These are phyloP conservation scores for Eurypyga helias DNA, from an alignment of 2,113 vertebrate genomes.

Conservation along the genomic window DNA sequence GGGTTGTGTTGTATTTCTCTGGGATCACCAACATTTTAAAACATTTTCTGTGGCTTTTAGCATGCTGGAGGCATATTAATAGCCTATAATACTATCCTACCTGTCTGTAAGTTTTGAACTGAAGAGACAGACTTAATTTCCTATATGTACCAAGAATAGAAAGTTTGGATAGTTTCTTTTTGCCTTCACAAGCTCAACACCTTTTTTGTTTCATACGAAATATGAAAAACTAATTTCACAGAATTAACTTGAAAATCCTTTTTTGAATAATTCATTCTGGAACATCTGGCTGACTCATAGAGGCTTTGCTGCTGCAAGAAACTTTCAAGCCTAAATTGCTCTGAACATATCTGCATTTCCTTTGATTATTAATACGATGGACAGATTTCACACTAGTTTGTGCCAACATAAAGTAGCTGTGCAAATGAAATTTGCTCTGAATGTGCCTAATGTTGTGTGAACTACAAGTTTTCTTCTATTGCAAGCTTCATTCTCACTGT, in stretches of 20 bases:
- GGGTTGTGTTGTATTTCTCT: background rate
- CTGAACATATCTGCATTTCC: conserved; percentile 48
- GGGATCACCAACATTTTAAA: background rate
- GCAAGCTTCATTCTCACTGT: conserved; percentile 44
- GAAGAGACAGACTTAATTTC: conserved; percentile 10
- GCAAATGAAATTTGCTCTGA: conserved; percentile 42
- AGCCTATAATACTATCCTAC: background rate
- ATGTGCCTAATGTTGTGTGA: conserved; percentile 26
- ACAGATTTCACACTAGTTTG: conserved; percentile 41
- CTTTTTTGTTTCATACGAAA: conserved; percentile 30
- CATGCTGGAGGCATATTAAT: background rate
- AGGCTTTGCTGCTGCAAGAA: conserved; percentile 61
- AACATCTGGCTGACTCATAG: conserved; percentile 67
- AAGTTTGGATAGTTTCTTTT: background rate
- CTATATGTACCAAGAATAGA: background rate
- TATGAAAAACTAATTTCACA: conserved; percentile 66
- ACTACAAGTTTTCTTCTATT: background rate
- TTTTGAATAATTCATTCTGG: conserved; percentile 71
- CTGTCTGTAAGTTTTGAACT: background rate
- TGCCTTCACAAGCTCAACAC: background rate
- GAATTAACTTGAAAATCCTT: conserved; percentile 56
- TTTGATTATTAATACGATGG: conserved; percentile 70
- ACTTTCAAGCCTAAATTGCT: conserved; percentile 53
- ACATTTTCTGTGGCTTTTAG: background rate
- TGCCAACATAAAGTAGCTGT: conserved; percentile 33